Base-by-base conservation (phyloP, 2,888 invertebrate genomes). In the Orthonevra nobilis region DNA sequence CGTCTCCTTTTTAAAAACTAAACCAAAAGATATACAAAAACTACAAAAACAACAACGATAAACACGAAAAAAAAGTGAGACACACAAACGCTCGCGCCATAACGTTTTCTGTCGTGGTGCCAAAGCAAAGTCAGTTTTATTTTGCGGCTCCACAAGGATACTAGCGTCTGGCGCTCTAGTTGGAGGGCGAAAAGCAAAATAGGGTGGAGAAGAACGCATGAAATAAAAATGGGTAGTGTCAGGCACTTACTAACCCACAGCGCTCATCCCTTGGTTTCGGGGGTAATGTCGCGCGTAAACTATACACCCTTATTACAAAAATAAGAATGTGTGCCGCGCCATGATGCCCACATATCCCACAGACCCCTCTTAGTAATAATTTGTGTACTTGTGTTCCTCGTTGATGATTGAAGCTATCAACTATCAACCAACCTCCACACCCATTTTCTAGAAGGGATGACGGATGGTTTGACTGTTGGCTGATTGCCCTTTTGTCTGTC, bases 91-190 rank as follows among this genome's bases (percentile, higher is more conserved):
- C 64, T 30, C 40, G 74, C 72, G 66, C 77, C 77, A 64, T 44
- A 56, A 70, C n/a, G n/a, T n/a, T n/a, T n/a, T n/a, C n/a, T n/a
- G n/a, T 70, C 61, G 70, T 64, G 69, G 12, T 75, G 68, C 54
- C 66, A 70, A 46, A 61, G 17, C 38, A 50, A 32, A 26, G 36
- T 46, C 60, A 58, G 63, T 28, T 72, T 79, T 72, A 60, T 79
- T 79, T 72, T 79, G 60, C 68, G 79, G 79, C 79, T 79, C 79
- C 79, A 79, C 42, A 73, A 77, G 60, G 58, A 70, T 70, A 70
- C 68, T 64, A 32, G 44, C 54, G 52, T 61, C 58, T 72, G 72
- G 54, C 34, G 60, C 28, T 61, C 10, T 7, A 28, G 36, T 19
- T 48, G 32, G 14, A 26, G 14, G 70, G 26, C 32, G 17, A 9